Conservation (phyloP, 2,888 invertebrate genomes). For the Ectemnius lituratus region DNA sequence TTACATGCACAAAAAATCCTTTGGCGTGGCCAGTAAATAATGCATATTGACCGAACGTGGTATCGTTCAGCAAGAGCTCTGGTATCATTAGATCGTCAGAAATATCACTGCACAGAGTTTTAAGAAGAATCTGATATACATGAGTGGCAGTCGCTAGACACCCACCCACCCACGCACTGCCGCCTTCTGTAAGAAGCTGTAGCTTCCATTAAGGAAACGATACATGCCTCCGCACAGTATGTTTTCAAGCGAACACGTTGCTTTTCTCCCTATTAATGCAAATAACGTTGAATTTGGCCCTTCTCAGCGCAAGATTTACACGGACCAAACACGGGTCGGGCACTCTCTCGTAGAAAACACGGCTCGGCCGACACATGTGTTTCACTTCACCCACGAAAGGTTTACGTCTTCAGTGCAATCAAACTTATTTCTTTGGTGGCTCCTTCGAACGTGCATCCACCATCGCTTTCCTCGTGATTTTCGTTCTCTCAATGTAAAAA, state of each 20-base stretch:
- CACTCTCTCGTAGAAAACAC: conserved; percentile 60
- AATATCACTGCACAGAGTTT: conserved; percentile 47
- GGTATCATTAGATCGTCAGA: conserved; percentile 33
- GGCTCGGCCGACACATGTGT: conserved; percentile 70
- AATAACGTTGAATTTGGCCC: conserved; percentile 33
- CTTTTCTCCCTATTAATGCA: conserved; percentile 28
- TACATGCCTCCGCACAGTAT: conserved; percentile 56
- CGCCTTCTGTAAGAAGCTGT: conserved; percentile 68
- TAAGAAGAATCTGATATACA: conserved; percentile 53
- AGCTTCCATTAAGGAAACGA: conserved; percentile 60
- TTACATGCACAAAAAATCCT: conserved; percentile 20
- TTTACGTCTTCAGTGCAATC: conserved; percentile 61
- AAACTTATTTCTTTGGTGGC: conserved; percentile 54
- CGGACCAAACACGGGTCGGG: conserved; percentile 57
- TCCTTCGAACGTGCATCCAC: conserved; percentile 59
- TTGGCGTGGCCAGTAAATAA: conserved; percentile 31
- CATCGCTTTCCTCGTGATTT: conserved; percentile 64
- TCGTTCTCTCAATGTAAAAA: conserved; percentile 59
- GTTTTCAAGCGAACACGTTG: conserved; percentile 39
- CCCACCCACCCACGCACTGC: conserved; percentile 74
- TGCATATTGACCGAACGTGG: conserved; percentile 12
- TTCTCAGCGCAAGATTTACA: conserved; percentile 47
- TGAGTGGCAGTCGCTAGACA: conserved; percentile 61
- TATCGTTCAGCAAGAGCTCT: conserved; percentile 14
- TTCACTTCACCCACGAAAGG: conserved; percentile 62